Evolutionary conservation across 1,140 invertebrate species (phyloP), one percentile per base, ranked within the genome.

Genomic region (Copidosoma floridanum): DNA sequence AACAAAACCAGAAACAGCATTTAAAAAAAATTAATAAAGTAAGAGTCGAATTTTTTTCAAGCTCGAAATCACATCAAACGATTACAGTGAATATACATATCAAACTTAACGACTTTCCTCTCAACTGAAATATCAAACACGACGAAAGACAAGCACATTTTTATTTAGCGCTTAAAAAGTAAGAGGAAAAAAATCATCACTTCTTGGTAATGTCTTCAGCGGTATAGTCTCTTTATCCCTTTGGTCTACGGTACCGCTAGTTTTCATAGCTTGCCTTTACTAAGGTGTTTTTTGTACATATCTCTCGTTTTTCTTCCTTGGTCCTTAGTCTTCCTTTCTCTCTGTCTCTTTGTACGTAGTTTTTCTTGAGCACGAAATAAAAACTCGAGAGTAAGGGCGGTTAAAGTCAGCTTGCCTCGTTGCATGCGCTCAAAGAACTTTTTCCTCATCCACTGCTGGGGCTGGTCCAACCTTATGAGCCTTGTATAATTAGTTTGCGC

Each of bases 401-500:
- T 37, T 51, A 35, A 40, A 53, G 32, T 37, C 20, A 51, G 47
- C 32, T 29, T 50, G 27, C 27, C 35, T 23, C 8, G 24, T 14
- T 50, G 51, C 23, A 37, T 16, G 18, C 8, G 12, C n/a, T 21
- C 18, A 37, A 51, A 37, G 14, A 14, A 40, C 21, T 53, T 53
- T 40, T 38, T 53, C 16, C 32, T 38, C n/a, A n/a, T n/a, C n/a
- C n/a, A n/a, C n/a, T n/a, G n/a, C n/a, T n/a, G n/a, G 20, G 6
- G n/a, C 44, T 35, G 24, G 24, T 43, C 12, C 20, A 44, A 18
- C 26, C 38, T 16, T 43, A 43, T 26, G 29, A 43, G 26, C 18
- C 40, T 26, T 43, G 52, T 54, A 54, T 54, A 54, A 54, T 54
- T 54, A 54, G 43, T 54, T 54, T 43, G 26, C 40, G 24, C 24